Evolutionary conservation across 2,113 vertebrate genomes (phyloP).

Genomic region (Aramus guarauna): DNA sequence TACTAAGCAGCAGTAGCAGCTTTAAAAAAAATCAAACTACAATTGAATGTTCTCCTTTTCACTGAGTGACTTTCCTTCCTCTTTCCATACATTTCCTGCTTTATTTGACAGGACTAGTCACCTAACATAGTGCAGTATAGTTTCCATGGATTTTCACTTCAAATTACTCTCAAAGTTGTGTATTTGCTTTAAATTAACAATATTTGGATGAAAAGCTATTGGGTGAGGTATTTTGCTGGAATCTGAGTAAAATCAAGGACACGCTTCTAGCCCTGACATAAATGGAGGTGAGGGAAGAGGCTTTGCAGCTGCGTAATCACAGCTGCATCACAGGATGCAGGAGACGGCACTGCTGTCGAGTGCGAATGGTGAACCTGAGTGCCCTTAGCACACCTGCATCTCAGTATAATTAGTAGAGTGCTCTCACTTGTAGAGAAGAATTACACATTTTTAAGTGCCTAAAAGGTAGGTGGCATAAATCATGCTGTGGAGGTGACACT

Average conservation of each 20-base stretch:
- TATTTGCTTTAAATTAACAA: not conserved
- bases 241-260: not conserved
- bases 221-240: not conserved
- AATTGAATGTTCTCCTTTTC: not conserved
- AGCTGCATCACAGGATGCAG: not conserved
- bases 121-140: not conserved
- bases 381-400: conserved; percentile 12
- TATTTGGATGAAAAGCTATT: not conserved
- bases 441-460: not conserved
- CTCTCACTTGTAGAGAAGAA: not conserved
- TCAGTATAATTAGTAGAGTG: not conserved
- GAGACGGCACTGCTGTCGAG: not conserved
- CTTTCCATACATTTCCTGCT: not conserved
- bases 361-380: not conserved
- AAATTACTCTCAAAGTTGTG: not conserved
- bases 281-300: not conserved
- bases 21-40: not conserved
- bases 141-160: not conserved
- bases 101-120: not conserved
- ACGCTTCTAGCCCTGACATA: not conserved
- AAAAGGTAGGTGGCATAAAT: not conserved
- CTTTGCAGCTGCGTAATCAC: conserved; percentile 1
- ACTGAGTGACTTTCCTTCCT: not conserved
- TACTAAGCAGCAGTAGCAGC: not conserved
- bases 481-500: not conserved